phyloP scores from a whole-genome alignment of 2,888 invertebrate genomes.

The Pegoplata infirma region DNA sequence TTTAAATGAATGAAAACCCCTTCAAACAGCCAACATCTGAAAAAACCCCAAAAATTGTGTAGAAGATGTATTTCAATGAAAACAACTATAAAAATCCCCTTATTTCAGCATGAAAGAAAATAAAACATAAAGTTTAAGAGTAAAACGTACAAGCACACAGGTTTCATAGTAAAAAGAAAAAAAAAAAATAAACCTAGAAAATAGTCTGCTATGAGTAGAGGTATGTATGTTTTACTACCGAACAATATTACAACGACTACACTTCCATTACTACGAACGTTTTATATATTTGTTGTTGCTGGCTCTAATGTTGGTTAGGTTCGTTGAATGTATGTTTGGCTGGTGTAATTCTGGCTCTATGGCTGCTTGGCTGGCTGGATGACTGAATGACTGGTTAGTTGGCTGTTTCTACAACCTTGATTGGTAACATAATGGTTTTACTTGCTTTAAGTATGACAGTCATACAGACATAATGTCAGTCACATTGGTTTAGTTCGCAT shows the following conservation, averaged over 20 bases:
- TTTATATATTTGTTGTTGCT: background rate
- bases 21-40: background rate
- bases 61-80: conserved; percentile 2
- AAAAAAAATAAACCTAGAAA: no score
- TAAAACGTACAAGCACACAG: background rate
- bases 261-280: background rate
- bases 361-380: background rate
- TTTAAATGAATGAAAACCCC: background rate
- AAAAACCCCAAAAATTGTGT: conserved; percentile 29
- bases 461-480: conserved; percentile 46
- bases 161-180: background rate
- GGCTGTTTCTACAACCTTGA: conserved; percentile 50
- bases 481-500: conserved; percentile 25
- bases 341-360: background rate
- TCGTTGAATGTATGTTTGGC: background rate
- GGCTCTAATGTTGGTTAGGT: background rate
- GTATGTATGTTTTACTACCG: background rate
- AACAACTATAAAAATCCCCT: background rate
- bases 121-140: background rate
- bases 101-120: background rate
- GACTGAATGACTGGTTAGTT: conserved; percentile 6
- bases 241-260: background rate
- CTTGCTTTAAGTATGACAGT: conserved; percentile 53
- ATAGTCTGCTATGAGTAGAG: background rate
- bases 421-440: conserved; percentile 60